These are phyloP conservation scores for Sanderia malayensis DNA, from an alignment of 30 jellyfish, hydroid and myxozoan species.

Conservation along the genomic window DNA sequence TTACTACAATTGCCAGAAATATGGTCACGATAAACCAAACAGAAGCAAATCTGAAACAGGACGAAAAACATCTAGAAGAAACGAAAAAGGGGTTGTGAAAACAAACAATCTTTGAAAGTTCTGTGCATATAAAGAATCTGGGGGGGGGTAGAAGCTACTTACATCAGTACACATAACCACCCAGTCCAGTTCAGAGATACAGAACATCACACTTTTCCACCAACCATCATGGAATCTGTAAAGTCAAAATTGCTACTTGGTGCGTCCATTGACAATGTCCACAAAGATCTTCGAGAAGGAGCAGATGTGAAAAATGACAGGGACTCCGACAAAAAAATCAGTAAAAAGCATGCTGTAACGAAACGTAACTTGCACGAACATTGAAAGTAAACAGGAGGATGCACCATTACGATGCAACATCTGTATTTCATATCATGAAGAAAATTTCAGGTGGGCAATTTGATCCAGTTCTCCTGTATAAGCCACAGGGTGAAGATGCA, in stretches of 20 bases:
- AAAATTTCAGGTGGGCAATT: conserved; percentile 18
- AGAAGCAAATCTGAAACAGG: conserved; percentile 5
- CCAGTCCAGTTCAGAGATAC: no score
- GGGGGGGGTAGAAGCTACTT: conserved; percentile 35
- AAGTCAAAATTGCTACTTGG: no score
- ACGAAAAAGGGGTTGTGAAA: conserved; percentile 45
- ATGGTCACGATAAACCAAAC: conserved; percentile 38
- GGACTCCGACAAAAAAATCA: no score
- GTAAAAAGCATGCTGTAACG: no score
- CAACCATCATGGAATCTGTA: no score
- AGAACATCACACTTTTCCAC: no score
- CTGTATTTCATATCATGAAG: no score
- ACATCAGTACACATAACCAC: conserved; percentile 47
- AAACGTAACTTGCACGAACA: conserved; percentile 1
- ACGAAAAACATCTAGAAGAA: conserved; percentile 31
- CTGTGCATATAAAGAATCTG: conserved; percentile 25
- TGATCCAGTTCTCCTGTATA: conserved; percentile 44
- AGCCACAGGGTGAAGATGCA: conserved; percentile 24
- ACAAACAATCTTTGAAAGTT: conserved; percentile 45
- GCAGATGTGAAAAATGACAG: no score
- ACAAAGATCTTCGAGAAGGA: no score
- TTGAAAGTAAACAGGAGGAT: neutral
- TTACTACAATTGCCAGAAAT: conserved; percentile 35
- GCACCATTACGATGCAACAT: conserved; percentile 58
- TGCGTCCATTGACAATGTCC: no score